phyloP scores from a whole-genome alignment of 2,797 vertebrate species.

The Coregonus ussuriensis region DNA sequence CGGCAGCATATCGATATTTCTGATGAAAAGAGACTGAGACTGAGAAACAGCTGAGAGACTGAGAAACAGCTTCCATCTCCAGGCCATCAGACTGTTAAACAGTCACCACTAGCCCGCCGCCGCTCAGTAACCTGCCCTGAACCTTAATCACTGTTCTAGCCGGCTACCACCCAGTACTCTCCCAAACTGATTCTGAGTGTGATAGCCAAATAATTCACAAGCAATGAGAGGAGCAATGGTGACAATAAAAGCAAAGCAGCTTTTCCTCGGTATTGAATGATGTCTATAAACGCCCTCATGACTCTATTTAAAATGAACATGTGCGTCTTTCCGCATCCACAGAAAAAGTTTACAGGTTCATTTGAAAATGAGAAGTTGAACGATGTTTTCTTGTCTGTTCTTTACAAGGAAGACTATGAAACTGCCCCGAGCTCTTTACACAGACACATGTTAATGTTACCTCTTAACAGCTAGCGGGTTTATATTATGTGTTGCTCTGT shows the following conservation, averaged over 20 bases:
- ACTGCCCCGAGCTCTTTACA: neutral
- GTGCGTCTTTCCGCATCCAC: neutral
- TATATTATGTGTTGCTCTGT: conserved; percentile 24
- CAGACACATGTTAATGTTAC: neutral
- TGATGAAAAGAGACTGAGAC: too few relatives aligned
- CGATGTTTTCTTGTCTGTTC: neutral
- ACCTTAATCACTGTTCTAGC: too few relatives aligned
- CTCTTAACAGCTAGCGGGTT: neutral
- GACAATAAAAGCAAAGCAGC: neutral
- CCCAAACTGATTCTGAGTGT: neutral
- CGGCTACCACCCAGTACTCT: too few relatives aligned
- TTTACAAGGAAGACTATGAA: neutral
- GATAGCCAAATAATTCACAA: neutral
- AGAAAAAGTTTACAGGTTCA: neutral
- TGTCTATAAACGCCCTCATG: neutral
- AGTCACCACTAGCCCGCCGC: too few relatives aligned
- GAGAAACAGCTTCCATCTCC: too few relatives aligned
- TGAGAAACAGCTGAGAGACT: too few relatives aligned
- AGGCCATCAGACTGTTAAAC: too few relatives aligned
- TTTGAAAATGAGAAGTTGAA: neutral
- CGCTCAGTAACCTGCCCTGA: too few relatives aligned
- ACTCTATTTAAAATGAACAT: neutral
- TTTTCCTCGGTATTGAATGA: neutral
- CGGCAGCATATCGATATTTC: too few relatives aligned
- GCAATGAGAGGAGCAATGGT: neutral